These are phyloP conservation scores for Nemapogon koenigi DNA, from an alignment of 2,888 invertebrate genomes.

Conservation along the genomic window DNA sequence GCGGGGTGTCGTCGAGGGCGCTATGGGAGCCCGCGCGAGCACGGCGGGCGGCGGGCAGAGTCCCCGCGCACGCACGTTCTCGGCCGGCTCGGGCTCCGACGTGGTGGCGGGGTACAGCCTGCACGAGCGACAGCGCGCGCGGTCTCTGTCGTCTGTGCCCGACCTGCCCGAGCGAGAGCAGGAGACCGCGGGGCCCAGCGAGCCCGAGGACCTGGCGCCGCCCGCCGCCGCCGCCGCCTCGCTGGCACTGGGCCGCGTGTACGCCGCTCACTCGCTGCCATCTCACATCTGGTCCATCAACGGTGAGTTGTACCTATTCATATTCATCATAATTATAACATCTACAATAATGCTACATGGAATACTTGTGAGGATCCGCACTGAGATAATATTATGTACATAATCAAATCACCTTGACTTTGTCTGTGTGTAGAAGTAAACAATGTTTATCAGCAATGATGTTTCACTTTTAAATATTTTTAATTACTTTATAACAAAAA, in stretches of 20 bases:
- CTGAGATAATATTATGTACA: too few relatives aligned
- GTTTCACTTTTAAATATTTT: too few relatives aligned
- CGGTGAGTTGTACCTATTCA: constrained; percentile 67
- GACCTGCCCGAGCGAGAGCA: constrained; percentile 71
- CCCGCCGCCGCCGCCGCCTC: constrained; percentile 39
- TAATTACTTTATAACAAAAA: too few relatives aligned
- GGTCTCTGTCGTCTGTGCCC: constrained; percentile 84
- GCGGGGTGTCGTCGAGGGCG: too few relatives aligned
- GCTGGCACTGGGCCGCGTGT: constrained; percentile 77
- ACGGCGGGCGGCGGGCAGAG: constrained; percentile 80
- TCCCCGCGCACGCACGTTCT: constrained; percentile 78
- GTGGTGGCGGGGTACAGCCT: constrained; percentile 73
- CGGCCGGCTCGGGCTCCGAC: constrained; percentile 73
- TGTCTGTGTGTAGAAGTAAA: too few relatives aligned
- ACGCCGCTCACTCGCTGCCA: constrained; percentile 88
- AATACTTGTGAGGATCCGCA: too few relatives aligned
- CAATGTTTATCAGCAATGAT: too few relatives aligned
- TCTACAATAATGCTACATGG: too few relatives aligned
- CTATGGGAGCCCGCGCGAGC: constrained; percentile 87
- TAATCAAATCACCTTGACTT: too few relatives aligned
- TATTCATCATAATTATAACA: too few relatives aligned
- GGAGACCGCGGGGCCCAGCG: constrained; percentile 69
- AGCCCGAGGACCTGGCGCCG: constrained; percentile 67
- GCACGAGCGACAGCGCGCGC: constrained; percentile 81
- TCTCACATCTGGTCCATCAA: constrained; percentile 93